Evolutionary conservation across 2,113 vertebrate species (phyloP).

Genomic region (Zosterops pallidus): DNA sequence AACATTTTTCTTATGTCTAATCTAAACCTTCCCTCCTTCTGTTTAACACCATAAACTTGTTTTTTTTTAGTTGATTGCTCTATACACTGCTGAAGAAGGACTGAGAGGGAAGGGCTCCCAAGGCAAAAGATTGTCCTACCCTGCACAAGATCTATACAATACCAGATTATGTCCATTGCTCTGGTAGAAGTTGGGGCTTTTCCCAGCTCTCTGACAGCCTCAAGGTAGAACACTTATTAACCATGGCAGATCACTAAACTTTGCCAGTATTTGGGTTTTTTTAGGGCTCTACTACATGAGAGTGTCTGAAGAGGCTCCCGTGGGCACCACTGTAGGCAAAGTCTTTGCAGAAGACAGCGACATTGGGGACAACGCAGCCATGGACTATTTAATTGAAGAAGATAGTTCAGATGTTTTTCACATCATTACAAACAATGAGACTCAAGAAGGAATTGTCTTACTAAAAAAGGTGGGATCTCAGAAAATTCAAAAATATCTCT

Average conservation of each 20-base stretch:
- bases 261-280: not conserved
- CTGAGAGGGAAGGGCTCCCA: not conserved
- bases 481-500: not conserved
- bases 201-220: not conserved
- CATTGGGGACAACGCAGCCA: constrained; percentile 83
- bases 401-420: constrained; percentile 78
- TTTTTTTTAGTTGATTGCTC: not conserved
- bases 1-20: not conserved
- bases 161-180: not conserved
- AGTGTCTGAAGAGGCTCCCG: constrained; percentile 79
- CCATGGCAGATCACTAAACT: not conserved
- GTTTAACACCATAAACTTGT: not conserved
- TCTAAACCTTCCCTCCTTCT: not conserved
- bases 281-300: constrained; percentile 84
- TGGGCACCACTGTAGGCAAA: constrained; percentile 83
- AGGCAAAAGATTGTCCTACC: not conserved
- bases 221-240: not conserved
- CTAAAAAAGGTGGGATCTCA: constrained; percentile 81
- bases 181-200: not conserved
- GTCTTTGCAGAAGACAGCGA: constrained; percentile 87
- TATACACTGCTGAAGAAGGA: not conserved
- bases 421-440: constrained; percentile 81
- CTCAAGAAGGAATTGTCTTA: constrained; percentile 88
- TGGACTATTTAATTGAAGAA: constrained; percentile 86
- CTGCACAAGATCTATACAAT: too few species aligned